Percentiles rank a stretch among this genome's conserved stretches.
Evolutionary conservation across 2,888 invertebrate species (phyloP).

Genomic region (Agonopterix alstromeriana): DNA sequence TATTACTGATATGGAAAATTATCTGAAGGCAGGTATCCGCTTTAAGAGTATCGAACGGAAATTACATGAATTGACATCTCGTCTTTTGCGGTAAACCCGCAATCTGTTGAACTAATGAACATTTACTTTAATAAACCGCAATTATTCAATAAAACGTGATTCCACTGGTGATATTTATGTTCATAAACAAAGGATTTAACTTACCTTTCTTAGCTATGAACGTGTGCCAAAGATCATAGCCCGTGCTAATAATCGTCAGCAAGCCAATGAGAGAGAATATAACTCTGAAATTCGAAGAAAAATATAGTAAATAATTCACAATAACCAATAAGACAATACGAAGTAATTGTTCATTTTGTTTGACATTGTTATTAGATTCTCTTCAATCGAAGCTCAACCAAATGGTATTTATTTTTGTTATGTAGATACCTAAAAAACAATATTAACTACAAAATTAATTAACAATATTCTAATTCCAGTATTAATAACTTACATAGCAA

Average conservation of each 20-base stretch:
- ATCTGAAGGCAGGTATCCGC: too few species aligned
- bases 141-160: too few species aligned
- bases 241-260: conserved; percentile 37
- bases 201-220: conserved; percentile 31
- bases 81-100: too few species aligned
- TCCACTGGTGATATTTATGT: too few species aligned
- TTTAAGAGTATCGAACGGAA: too few species aligned
- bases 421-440: too few species aligned
- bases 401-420: too few species aligned
- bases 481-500: conserved; percentile 21
- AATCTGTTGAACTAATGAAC: too few species aligned
- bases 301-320: background rate
- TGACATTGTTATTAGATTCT: background rate
- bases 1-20: too few species aligned
- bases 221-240: conserved; percentile 31
- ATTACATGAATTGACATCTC: too few species aligned
- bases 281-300: conserved; percentile 21
- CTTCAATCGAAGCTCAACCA: background rate
- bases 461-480: background rate
- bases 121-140: too few species aligned
- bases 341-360: background rate
- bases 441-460: too few species aligned
- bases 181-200: background rate
- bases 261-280: conserved; percentile 30
- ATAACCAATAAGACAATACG: background rate